Evolutionary conservation across 2,888 invertebrate genomes (phyloP).

Genomic region (Neoascia interrupta): DNA sequence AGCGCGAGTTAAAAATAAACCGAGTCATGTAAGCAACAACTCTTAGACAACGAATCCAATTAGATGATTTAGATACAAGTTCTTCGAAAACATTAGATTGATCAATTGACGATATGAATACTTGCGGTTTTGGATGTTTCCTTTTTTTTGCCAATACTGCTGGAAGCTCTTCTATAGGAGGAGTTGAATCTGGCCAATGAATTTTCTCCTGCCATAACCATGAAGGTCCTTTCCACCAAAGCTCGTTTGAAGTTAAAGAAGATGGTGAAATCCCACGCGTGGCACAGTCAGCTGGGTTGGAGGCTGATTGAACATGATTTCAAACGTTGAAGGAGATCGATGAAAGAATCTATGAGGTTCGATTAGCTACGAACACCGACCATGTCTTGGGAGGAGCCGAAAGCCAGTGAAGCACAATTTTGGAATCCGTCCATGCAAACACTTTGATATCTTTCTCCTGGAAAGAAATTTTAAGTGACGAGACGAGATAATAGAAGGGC

Average conservation of each 20-base stretch:
- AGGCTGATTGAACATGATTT: constrained; percentile 51
- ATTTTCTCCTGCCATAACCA: constrained; percentile 13
- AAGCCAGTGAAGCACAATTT: background rate
- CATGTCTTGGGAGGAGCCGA: too few species aligned
- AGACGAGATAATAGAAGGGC: constrained; percentile 3
- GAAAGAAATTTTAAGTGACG: background rate
- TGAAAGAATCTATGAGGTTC: constrained; percentile 54
- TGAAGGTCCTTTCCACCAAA: constrained; percentile 31
- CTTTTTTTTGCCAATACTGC: constrained; percentile 1
- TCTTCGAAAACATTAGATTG: background rate
- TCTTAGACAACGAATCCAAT: background rate
- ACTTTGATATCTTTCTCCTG: background rate
- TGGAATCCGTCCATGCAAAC: background rate
- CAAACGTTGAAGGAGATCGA: constrained; percentile 11
- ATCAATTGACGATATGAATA: background rate
- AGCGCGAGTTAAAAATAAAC: background rate
- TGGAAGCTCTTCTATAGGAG: constrained; percentile 1
- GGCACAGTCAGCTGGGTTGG: constrained; percentile 40
- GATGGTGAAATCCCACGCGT: constrained; percentile 28
- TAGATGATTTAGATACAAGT: background rate
- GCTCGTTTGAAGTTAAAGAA: constrained; percentile 17
- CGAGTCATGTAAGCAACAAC: background rate
- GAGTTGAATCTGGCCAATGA: background rate
- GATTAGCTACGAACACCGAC: constrained; percentile 48
- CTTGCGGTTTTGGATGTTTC: background rate